phyloP scores from a whole-genome alignment of 2,888 invertebrate species.

The Eupeodes luniger region DNA sequence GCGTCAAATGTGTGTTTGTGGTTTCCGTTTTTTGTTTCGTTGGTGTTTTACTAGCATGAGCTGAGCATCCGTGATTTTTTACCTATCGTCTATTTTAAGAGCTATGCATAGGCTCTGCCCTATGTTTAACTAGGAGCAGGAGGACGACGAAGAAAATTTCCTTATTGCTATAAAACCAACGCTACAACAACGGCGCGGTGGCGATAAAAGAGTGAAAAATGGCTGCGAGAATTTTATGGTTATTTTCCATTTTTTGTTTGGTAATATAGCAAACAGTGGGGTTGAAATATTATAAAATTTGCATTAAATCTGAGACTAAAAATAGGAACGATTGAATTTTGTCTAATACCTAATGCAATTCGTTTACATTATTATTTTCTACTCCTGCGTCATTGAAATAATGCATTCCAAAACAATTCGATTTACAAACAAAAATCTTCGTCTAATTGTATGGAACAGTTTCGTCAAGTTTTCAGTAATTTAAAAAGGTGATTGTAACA shows the following conservation, averaged over 20 bases:
- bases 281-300: neutral
- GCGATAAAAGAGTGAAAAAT: neutral
- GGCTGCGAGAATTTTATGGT: conserved; percentile 25
- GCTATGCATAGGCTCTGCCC: neutral
- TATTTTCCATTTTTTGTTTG: neutral
- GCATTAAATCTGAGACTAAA: neutral
- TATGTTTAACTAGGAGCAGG: neutral
- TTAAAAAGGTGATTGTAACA: too few species aligned
- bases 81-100: neutral
- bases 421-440: too few species aligned
- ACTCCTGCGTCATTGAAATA: too few species aligned
- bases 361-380: too few species aligned
- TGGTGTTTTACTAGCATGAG: neutral
- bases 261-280: neutral
- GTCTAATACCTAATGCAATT: too few species aligned
- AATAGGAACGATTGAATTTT: too few species aligned
- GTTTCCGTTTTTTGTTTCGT: conserved; percentile 38
- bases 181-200: too few species aligned
- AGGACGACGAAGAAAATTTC: conserved; percentile 18
- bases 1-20: conserved; percentile 41
- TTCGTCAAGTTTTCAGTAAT: too few species aligned
- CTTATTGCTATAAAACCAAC: conserved; percentile 20
- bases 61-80: conserved; percentile 38
- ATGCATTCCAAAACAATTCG: too few species aligned
- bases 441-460: too few species aligned